Evolutionary conservation across 2,888 invertebrate species (phyloP).

Genomic region (Meganola albula): DNA sequence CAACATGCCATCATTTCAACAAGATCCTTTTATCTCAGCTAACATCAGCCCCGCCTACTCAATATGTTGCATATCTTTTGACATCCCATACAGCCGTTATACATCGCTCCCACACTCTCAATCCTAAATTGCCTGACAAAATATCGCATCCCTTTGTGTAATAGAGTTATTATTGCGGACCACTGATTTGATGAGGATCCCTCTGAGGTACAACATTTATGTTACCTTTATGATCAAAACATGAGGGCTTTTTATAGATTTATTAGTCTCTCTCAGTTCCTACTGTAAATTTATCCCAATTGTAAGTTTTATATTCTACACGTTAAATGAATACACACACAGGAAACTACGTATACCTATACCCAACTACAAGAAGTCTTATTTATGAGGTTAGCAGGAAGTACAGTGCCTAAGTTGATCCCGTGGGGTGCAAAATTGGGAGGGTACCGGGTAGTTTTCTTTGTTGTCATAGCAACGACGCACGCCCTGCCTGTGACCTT

Average conservation of each 20-base stretch:
- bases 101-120: constrained; percentile 47
- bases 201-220: constrained; percentile 25
- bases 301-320: too few relatives aligned
- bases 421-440: constrained; percentile 53
- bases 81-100: constrained; percentile 34
- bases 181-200: constrained; percentile 58
- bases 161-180: constrained; percentile 65
- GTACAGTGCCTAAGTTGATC: constrained; percentile 31
- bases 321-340: too few relatives aligned
- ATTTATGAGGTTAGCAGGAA: constrained; percentile 33
- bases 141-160: constrained; percentile 61
- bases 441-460: constrained; percentile 71
- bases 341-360: too few relatives aligned
- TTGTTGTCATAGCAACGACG: constrained; percentile 68
- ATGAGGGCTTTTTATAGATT: not conserved
- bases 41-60: constrained; percentile 22
- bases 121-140: constrained; percentile 59
- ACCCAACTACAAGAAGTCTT: constrained; percentile 31
- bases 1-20: constrained; percentile 4
- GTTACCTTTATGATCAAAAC: constrained; percentile 4
- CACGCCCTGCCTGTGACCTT: constrained; percentile 52
- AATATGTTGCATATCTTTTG: constrained; percentile 34
- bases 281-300: too few relatives aligned
- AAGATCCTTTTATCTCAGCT: constrained; percentile 12
- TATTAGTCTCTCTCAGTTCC: too few relatives aligned